Evolutionary conservation across 2,113 vertebrate species (phyloP).

Genomic region (Aldabrachelys gigantea): DNA sequence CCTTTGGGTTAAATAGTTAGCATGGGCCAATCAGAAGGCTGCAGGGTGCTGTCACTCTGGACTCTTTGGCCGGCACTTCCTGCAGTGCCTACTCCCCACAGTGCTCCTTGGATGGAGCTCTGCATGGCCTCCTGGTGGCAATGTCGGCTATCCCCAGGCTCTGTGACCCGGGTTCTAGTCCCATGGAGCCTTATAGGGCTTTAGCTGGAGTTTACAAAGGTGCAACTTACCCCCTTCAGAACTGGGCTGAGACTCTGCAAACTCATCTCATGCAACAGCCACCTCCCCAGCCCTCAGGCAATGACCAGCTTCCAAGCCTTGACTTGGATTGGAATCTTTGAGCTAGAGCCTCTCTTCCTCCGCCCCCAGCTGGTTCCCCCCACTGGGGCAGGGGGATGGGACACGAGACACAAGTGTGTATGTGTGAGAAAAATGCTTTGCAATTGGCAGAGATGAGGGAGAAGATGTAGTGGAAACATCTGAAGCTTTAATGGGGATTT

Average conservation of each 20-base stretch:
- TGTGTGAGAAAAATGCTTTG: neutral
- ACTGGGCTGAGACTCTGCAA: neutral
- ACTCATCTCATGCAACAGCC: neutral
- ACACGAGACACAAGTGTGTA: too few species aligned
- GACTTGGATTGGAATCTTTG: neutral
- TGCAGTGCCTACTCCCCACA: neutral
- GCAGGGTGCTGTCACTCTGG: neutral
- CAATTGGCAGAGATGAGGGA: neutral
- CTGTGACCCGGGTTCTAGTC: neutral
- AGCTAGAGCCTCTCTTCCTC: neutral
- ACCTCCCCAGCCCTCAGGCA: neutral
- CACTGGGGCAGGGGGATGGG: too few species aligned
- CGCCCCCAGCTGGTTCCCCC: too few species aligned
- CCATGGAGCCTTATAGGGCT: neutral
- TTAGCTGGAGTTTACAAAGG: neutral
- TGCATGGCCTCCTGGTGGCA: neutral
- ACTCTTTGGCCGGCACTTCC: neutral
- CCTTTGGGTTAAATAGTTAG: neutral
- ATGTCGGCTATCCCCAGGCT: neutral
- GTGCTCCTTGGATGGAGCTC: neutral
- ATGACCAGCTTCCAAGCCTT: neutral
- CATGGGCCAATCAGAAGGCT: neutral
- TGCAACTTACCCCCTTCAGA: neutral
- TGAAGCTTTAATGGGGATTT: neutral
- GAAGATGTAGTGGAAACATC: neutral